Evolutionary conservation across 2,113 vertebrate species (phyloP).

Genomic region (Hydrochoerus hydrochaeris): DNA sequence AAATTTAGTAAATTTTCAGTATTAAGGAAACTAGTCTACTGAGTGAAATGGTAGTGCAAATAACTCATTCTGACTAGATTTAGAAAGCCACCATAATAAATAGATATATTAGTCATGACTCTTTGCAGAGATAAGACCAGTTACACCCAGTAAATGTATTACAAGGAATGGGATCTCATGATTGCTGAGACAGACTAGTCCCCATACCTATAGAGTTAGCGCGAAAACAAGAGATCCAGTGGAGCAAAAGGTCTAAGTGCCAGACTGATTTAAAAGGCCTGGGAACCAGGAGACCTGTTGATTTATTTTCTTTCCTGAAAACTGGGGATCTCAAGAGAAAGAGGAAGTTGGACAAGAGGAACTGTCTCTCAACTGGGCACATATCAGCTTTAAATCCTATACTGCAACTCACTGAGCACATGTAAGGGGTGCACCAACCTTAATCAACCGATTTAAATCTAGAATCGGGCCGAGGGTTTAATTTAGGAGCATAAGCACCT

Average conservation of each 20-base stretch:
- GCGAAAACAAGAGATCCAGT: neutral
- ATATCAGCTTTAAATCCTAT: neutral
- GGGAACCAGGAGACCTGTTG: neutral
- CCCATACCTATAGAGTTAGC: neutral
- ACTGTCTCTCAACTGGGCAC: neutral
- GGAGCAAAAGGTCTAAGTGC: neutral
- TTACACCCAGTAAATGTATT: neutral
- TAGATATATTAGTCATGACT: neutral
- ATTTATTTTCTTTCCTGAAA: neutral
- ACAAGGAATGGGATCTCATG: neutral
- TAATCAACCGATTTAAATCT: neutral
- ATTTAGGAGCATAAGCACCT: no score
- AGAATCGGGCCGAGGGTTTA: no score
- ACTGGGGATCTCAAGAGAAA: neutral
- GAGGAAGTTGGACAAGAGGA: neutral
- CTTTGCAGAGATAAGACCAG: neutral
- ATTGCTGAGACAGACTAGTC: neutral
- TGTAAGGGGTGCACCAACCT: neutral
- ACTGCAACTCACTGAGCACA: neutral
- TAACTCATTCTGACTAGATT: neutral
- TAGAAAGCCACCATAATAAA: neutral
- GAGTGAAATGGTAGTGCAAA: neutral
- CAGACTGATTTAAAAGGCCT: neutral
- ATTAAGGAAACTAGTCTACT: neutral
- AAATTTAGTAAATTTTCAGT: neutral